Base-by-base conservation (phyloP, 2,113 vertebrate genomes). In the Mesitornis unicolor region DNA sequence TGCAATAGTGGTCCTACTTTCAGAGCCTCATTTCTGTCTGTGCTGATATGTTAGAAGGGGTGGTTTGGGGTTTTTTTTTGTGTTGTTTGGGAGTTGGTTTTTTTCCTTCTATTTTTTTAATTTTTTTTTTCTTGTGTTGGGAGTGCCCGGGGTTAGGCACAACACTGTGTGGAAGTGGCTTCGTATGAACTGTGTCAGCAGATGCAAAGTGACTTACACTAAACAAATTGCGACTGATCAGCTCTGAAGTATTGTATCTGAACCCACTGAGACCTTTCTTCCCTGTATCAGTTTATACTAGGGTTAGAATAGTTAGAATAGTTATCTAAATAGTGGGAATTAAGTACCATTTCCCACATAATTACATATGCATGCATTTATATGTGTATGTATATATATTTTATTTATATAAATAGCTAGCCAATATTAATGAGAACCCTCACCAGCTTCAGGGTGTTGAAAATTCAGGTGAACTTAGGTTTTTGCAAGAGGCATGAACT, bases 21-120 rank as follows among this genome's bases (percentile, higher is more conserved):
- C 99, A 99, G 99, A 99, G 98, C 98, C 99, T 99, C 98, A 98
- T 99, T 99, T 98, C 98, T 98, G 98, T 98, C 98, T 97, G 98
- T 98, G 98, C 98, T 97, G 84, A 95, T 96, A 73, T 96, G 98
- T 98, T 96, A 93, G 81, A 96, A 96, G 93, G 94, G 82, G 1
- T 8, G 51, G 50, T 51, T 51, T 28, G 50, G 65, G 45, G 26
- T 57, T 24, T 54, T 45, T 80, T 56, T 48, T 17, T 31, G 2
- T 48, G 21, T 48, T 48, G 40, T 67, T 77, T 84, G 48, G 57
- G 65, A 13, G 6, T 40, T 67, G 25, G 26, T n/a, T 59, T n/a
- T 26, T 29, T 35, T 36, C 20, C n/a, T 73, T 15, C 1, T 50
- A 10, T 0, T 28, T 47, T 3, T 35, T 78, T 90, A 60, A 56